Conservation (phyloP, 2,797 vertebrate genomes). For the Bucorvus abyssinicus region DNA sequence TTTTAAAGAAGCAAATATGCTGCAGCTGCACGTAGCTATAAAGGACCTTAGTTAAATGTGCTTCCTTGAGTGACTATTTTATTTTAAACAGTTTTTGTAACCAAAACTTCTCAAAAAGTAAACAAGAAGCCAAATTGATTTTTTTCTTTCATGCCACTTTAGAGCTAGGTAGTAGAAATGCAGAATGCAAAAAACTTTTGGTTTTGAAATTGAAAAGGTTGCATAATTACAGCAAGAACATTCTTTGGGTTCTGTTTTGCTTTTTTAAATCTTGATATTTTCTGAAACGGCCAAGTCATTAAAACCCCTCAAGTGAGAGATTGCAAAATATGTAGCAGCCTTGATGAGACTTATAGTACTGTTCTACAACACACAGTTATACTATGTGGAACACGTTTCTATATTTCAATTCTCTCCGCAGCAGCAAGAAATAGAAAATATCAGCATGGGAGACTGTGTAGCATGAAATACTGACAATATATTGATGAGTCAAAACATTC, state of each 20-base stretch:
- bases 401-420: conserved; percentile 8
- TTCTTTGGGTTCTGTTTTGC: not conserved
- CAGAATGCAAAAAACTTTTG: not conserved
- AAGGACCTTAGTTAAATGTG: not conserved
- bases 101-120: not conserved
- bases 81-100: not conserved
- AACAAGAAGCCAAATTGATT: not conserved
- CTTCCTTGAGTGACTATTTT: not conserved
- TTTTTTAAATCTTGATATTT: not conserved
- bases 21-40: not conserved
- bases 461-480: not conserved
- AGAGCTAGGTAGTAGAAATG: not conserved
- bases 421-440: conserved; percentile 9
- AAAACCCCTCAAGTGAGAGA: not conserved
- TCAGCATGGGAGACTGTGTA: not conserved
- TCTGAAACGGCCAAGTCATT: not conserved
- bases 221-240: not conserved
- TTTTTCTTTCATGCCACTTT: not conserved
- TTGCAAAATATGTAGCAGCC: not conserved
- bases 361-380: not conserved
- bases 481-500: not conserved
- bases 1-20: not conserved
- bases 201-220: not conserved
- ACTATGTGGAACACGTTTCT: not conserved
- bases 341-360: not conserved